Percentiles rank a stretch among this genome's conserved stretches.
phyloP scores from a whole-genome alignment of 2,888 invertebrate species.

The Neoitamus cyanurus region DNA sequence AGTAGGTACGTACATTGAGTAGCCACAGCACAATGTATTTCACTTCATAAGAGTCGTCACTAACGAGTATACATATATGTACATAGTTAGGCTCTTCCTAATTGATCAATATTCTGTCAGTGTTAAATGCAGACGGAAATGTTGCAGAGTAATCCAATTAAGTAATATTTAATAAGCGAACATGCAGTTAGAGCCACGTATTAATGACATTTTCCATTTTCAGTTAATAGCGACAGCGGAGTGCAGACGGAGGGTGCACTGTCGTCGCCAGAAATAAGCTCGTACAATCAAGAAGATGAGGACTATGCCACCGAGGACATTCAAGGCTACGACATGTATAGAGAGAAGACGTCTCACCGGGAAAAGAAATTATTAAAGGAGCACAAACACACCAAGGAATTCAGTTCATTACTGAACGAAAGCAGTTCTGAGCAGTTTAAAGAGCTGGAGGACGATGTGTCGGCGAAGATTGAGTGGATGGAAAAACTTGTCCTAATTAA shows the following conservation, averaged over 20 bases:
- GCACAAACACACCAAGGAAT: constrained; percentile 70
- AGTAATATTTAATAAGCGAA: background rate
- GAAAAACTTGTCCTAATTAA: constrained; percentile 80
- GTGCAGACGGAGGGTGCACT: constrained; percentile 73
- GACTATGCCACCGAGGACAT: constrained; percentile 23
- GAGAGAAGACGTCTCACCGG: constrained; percentile 64
- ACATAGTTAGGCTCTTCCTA: no score
- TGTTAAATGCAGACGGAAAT: background rate
- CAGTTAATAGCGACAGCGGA: constrained; percentile 77
- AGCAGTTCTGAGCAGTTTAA: constrained; percentile 60
- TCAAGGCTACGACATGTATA: constrained; percentile 26
- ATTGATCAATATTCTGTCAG: no score
- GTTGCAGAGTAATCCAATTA: background rate
- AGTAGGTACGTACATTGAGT: no score
- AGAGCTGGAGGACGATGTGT: constrained; percentile 66
- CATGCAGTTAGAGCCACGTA: background rate
- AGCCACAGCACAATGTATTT: no score
- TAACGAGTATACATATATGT: no score
- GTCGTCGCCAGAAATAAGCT: constrained; percentile 61
- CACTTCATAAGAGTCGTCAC: no score
- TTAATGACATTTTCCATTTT: constrained; percentile 6
- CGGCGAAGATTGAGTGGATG: constrained; percentile 76
- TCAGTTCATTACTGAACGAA: constrained; percentile 65
- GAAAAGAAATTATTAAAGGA: constrained; percentile 70
- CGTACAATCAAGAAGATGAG: constrained; percentile 50